A percentile compares a stretch with the other conserved stretches of the same genome.
These are phyloP conservation scores for Merops nubicus DNA, from an alignment of 2,113 vertebrate genomes.

Conservation along the genomic window DNA sequence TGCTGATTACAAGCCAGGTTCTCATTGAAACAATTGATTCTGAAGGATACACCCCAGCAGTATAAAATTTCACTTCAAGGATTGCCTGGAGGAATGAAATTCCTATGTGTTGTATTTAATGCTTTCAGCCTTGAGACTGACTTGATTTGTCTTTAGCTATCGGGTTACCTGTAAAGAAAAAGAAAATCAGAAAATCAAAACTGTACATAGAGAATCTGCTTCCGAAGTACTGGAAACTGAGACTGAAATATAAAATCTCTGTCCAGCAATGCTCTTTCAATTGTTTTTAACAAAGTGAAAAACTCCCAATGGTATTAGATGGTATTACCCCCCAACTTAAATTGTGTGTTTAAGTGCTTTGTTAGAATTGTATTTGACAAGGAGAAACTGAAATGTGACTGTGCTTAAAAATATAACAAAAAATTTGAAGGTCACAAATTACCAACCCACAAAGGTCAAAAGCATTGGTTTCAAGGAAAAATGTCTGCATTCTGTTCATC, in stretches of 20 bases:
- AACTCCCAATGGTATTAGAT: background rate
- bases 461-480: background rate
- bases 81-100: constrained; percentile 57
- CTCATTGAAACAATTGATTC: constrained; percentile 55
- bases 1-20: constrained; percentile 56
- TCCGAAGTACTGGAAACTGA: background rate
- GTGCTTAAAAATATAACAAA: background rate
- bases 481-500: background rate
- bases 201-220: background rate
- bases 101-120: constrained; percentile 33
- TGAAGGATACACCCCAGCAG: constrained; percentile 20
- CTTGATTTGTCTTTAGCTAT: constrained; percentile 74
- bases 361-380: background rate
- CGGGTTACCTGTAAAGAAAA: constrained; percentile 80
- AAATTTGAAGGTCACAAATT: background rate
- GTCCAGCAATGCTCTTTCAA: background rate
- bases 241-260: background rate
- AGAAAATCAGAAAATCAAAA: constrained; percentile 68
- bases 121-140: constrained; percentile 53
- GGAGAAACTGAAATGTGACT: background rate
- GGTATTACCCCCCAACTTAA: background rate
- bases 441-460: background rate
- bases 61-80: constrained; percentile 71
- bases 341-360: background rate
- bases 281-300: background rate